A percentile compares a stretch with the other conserved stretches of the same genome.
These are phyloP conservation scores for Euglossa dilemma DNA, from an alignment of 1,140 invertebrate genomes.

Conservation along the genomic window DNA sequence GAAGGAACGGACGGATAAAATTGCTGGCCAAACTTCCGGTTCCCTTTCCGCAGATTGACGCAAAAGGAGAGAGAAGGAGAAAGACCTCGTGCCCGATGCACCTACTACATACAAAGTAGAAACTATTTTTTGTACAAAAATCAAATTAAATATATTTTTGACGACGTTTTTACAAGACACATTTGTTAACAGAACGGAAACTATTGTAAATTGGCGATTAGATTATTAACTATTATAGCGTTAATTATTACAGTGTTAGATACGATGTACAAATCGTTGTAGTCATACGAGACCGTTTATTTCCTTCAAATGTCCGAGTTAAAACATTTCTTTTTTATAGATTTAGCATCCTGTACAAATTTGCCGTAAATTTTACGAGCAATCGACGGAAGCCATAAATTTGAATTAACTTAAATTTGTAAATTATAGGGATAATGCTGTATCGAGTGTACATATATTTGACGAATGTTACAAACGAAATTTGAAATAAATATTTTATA, in stretches of 20 bases:
- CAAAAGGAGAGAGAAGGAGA: slow-evolving; percentile 28
- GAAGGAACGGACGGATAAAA: slow-evolving; percentile 39
- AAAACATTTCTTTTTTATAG: neutral
- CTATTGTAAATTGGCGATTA: neutral
- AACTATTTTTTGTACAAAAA: neutral
- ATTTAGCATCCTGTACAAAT: neutral
- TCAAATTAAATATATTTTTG: neutral
- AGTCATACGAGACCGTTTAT: neutral
- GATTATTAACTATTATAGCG: neutral
- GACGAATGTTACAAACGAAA: neutral
- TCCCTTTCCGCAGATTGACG: slow-evolving; percentile 28
- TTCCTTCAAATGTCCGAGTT: neutral
- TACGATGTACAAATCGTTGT: neutral
- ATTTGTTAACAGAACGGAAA: neutral
- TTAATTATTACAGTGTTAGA: neutral
- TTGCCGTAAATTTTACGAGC: neutral
- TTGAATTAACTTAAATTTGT: neutral
- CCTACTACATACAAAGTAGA: neutral
- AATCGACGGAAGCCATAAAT: no score
- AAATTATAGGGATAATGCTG: neutral
- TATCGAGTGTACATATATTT: neutral
- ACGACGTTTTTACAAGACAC: neutral
- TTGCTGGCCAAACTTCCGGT: slow-evolving; percentile 32
- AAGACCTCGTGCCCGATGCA: neutral
- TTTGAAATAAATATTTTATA: slow-evolving; percentile 16